phyloP scores from a whole-genome alignment of 2,888 invertebrate species.

The Physocephala rufipes region DNA sequence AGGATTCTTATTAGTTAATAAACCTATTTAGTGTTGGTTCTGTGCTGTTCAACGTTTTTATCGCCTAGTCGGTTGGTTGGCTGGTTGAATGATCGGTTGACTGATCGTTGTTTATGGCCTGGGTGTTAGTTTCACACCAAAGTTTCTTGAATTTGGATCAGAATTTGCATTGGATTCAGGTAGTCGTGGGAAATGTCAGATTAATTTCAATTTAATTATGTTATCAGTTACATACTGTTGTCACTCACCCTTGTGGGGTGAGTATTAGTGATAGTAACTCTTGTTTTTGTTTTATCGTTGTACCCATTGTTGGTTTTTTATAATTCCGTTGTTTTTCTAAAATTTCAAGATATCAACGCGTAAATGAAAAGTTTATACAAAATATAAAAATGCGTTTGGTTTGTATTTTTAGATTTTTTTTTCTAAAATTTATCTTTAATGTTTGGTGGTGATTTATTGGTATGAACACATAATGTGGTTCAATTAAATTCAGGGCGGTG shows the following conservation, averaged over 20 bases:
- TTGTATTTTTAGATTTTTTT: too few species aligned
- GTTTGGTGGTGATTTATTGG: constrained; percentile 1
- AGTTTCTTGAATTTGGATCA: background rate
- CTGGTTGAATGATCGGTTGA: too few species aligned
- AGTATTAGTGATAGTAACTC: too few species aligned
- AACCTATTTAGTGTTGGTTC: too few species aligned
- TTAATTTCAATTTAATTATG: constrained; percentile 42
- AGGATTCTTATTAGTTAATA: too few species aligned
- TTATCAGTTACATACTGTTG: constrained; percentile 33
- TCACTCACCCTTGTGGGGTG: too few species aligned
- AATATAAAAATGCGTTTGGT: too few species aligned
- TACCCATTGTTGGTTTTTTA: background rate
- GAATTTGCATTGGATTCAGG: background rate
- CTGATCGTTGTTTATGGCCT: too few species aligned
- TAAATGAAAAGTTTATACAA: too few species aligned
- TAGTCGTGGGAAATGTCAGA: constrained; percentile 40
- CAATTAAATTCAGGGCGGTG: constrained; percentile 25
- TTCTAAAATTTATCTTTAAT: background rate
- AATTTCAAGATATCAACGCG: background rate
- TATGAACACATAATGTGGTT: constrained; percentile 20
- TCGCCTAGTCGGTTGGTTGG: too few species aligned
- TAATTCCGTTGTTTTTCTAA: background rate
- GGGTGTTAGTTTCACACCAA: background rate
- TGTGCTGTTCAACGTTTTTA: too few species aligned
- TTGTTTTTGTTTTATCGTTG: background rate